These are phyloP conservation scores for Porites lutea DNA, from an alignment of 64 coral and sea anemone genomes.

Conservation along the genomic window DNA sequence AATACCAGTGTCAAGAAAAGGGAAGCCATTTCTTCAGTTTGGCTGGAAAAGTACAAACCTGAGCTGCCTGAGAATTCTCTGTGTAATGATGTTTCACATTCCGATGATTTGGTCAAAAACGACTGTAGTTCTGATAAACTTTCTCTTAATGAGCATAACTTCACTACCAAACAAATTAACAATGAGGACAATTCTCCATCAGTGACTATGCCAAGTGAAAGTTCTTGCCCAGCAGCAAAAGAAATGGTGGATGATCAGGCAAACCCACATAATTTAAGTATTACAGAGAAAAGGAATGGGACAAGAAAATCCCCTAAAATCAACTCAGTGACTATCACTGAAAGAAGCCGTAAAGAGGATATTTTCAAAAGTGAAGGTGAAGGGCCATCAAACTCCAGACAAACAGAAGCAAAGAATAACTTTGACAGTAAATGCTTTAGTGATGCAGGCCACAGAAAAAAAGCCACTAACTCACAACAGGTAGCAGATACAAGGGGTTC, in stretches of 20 bases:
- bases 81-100: background rate
- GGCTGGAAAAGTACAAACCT: conserved; percentile 76
- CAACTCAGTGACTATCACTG: background rate
- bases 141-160: background rate
- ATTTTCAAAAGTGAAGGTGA: background rate
- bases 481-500: background rate
- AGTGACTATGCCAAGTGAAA: background rate
- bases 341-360: background rate
- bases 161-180: background rate
- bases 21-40: conserved; percentile 54
- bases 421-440: background rate
- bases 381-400: background rate
- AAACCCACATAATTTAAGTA: background rate
- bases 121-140: background rate
- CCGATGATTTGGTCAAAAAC: background rate
- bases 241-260: background rate
- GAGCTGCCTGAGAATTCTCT: conserved; percentile 20
- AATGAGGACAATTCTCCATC: background rate
- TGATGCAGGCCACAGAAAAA: background rate
- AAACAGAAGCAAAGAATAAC: background rate
- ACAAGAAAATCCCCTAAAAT: background rate
- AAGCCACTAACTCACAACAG: background rate
- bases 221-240: background rate
- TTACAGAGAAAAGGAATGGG: background rate
- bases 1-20: conserved; percentile 42